Evolutionary conservation across 2,113 vertebrate genomes (phyloP).

Genomic region (Gallinago undulata): DNA sequence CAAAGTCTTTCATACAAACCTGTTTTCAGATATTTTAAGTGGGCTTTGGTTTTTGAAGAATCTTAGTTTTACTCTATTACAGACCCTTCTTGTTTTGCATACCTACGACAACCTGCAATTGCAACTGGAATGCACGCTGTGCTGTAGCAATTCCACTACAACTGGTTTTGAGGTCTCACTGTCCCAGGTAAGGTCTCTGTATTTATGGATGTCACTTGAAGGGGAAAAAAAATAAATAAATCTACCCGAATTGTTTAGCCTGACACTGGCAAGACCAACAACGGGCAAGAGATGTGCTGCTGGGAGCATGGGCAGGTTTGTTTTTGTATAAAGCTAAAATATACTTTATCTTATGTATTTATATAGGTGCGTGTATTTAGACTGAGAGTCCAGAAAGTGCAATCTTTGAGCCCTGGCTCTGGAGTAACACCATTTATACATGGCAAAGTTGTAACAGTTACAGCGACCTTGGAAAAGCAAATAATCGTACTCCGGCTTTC

Average conservation of each 20-base stretch:
- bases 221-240: neutral
- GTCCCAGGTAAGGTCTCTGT: neutral
- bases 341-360: neutral
- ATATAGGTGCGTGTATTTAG: neutral
- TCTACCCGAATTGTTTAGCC: neutral
- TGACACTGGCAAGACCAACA: fast-evolving
- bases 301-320: neutral
- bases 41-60: neutral
- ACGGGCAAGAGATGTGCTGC: neutral
- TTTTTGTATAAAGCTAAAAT: neutral
- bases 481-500: neutral
- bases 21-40: neutral
- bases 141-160: neutral
- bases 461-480: fast-evolving
- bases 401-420: neutral
- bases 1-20: neutral
- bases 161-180: neutral
- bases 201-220: neutral
- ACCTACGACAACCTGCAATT: neutral
- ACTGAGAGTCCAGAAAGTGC: neutral
- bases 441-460: fast-evolving
- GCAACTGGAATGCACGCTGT: neutral
- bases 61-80: neutral
- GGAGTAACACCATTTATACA: neutral
- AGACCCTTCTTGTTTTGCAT: neutral